These are phyloP conservation scores for Chydorus sphaericus DNA, from an alignment of 2,888 invertebrate genomes.

Conservation along the genomic window DNA sequence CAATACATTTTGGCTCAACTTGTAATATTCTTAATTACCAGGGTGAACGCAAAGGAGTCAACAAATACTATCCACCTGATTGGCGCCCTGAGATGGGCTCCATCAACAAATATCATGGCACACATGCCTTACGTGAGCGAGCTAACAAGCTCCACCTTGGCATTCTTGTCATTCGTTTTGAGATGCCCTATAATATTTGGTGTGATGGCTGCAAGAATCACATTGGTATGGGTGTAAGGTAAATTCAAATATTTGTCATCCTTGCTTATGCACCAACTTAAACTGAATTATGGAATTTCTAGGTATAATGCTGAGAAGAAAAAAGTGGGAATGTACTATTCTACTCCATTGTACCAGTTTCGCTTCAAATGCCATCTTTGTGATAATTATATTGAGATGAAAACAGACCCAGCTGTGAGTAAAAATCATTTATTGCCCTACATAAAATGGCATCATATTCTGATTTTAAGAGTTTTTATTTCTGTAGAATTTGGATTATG, in stretches of 20 bases:
- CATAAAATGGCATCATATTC: too few relatives aligned
- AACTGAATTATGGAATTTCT: neutral
- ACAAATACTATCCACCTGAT: slow-evolving; percentile 97
- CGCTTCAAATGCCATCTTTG: slow-evolving; percentile 98
- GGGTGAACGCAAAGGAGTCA: slow-evolving; percentile 97
- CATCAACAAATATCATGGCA: slow-evolving; percentile 78
- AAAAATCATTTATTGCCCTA: slow-evolving; percentile 10
- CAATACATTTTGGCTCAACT: too few relatives aligned
- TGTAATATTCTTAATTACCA: slow-evolving; percentile 21
- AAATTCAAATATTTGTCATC: slow-evolving; percentile 19
- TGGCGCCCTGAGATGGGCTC: slow-evolving; percentile 92
- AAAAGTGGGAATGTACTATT: slow-evolving; percentile 93
- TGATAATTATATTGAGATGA: slow-evolving; percentile 92
- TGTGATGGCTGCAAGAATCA: slow-evolving; percentile 96
- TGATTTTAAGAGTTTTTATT: slow-evolving; percentile 7
- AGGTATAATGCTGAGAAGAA: slow-evolving; percentile 88
- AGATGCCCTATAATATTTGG: slow-evolving; percentile 99
- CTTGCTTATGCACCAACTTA: neutral
- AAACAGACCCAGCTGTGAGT: slow-evolving; percentile 89
- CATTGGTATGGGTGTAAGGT: slow-evolving; percentile 93
- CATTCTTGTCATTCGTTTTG: slow-evolving; percentile 90
- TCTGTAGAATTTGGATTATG: slow-evolving; percentile 85
- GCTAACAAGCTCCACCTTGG: slow-evolving; percentile 91
- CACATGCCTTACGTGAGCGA: slow-evolving; percentile 88
- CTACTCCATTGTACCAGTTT: slow-evolving; percentile 94